A percentile compares a stretch with the other conserved stretches of the same genome.
These are phyloP conservation scores for Echiichthys vipera DNA, from an alignment of 2,797 vertebrate species.

Conservation along the genomic window DNA sequence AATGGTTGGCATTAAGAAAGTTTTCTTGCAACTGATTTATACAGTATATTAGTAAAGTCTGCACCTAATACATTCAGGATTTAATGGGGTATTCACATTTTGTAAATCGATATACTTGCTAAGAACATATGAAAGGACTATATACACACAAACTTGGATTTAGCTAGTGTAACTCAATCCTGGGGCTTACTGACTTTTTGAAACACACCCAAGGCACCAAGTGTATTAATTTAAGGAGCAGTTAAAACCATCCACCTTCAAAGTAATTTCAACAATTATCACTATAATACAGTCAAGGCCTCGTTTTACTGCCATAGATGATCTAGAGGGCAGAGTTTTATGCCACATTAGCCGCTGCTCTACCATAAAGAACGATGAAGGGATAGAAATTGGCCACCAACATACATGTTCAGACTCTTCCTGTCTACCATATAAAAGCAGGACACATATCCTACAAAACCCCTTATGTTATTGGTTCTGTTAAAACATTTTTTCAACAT, in stretches of 20 bases:
- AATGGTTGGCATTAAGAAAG: neutral
- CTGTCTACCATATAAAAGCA: conserved; percentile 62
- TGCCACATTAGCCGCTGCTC: conserved; percentile 75
- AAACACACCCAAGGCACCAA: conserved; percentile 15
- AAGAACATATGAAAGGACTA: neutral
- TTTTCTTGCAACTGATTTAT: neutral
- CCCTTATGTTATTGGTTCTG: conserved; percentile 20
- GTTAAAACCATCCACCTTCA: conserved; percentile 64
- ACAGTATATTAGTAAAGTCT: neutral
- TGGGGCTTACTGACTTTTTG: neutral
- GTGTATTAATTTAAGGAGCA: conserved; percentile 50
- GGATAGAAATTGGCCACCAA: conserved; percentile 55
- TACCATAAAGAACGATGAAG: conserved; percentile 68
- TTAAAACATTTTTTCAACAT: conserved; percentile 45
- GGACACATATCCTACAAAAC: conserved; percentile 16
- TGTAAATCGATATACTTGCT: neutral
- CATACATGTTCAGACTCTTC: conserved; percentile 55
- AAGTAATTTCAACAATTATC: conserved; percentile 70
- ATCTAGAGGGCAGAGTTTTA: conserved; percentile 71
- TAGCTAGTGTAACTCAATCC: neutral
- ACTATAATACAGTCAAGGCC: conserved; percentile 59
- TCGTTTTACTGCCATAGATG: conserved; percentile 69
- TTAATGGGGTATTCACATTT: neutral
- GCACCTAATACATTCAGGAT: neutral
- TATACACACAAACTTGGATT: neutral